A percentile compares a stretch with the other conserved stretches of the same genome.
These are phyloP conservation scores for Otus scops DNA, from an alignment of 2,797 vertebrate genomes.

Conservation along the genomic window DNA sequence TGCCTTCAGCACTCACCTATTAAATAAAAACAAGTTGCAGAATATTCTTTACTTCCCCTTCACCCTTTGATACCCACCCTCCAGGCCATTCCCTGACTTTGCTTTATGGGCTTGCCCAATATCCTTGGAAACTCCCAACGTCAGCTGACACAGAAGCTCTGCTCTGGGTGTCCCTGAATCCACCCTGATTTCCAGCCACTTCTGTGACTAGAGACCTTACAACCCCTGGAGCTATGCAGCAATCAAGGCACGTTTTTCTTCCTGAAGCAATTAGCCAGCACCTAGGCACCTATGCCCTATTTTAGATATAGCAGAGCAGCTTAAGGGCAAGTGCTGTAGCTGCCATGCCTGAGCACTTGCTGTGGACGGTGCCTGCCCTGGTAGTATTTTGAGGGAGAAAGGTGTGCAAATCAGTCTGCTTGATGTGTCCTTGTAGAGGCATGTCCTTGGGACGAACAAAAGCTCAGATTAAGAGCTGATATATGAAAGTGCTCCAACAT, in stretches of 20 bases:
- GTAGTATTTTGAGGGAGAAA: background rate
- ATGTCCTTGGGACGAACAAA: background rate
- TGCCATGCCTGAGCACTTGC: rapidly evolving
- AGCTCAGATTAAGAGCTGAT: background rate
- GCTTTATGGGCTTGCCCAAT: background rate
- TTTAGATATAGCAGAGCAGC: background rate
- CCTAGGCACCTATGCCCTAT: background rate
- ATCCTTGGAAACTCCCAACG: background rate
- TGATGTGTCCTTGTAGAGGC: background rate
- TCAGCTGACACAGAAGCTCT: background rate
- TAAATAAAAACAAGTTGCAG: background rate
- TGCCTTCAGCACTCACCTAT: background rate
- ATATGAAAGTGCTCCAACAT: background rate
- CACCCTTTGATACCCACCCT: background rate
- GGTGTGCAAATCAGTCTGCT: background rate
- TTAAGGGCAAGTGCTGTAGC: background rate
- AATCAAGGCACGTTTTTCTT: background rate
- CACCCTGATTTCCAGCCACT: background rate
- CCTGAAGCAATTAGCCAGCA: background rate
- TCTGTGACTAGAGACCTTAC: background rate
- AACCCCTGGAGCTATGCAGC: background rate
- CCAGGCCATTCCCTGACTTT: background rate
- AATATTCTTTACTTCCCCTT: background rate
- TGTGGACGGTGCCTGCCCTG: background rate
- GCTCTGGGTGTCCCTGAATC: background rate